Evolutionary conservation across 2,888 invertebrate genomes (phyloP).

Genomic region (Synanthedon vespiformis): DNA sequence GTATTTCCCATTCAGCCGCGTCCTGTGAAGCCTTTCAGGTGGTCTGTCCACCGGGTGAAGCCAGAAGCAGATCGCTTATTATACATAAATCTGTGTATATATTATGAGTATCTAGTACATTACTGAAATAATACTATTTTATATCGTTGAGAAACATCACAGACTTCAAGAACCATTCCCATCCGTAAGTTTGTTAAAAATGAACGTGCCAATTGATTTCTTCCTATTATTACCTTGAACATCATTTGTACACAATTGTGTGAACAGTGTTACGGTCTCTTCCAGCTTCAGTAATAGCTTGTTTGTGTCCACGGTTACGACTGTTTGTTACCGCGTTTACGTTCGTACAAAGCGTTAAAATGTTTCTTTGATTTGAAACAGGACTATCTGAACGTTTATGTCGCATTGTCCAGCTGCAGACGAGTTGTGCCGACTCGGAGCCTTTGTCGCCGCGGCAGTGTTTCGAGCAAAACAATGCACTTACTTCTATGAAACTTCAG

Average conservation of each 20-base stretch:
- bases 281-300: slow-evolving; percentile 20
- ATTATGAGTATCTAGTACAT: too few species aligned
- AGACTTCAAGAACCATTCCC: too few species aligned
- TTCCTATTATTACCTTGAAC: not conserved
- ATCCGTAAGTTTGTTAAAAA: too few species aligned
- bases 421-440: slow-evolving; percentile 38
- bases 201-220: not conserved
- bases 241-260: slow-evolving; percentile 16
- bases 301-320: slow-evolving; percentile 37
- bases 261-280: slow-evolving; percentile 21
- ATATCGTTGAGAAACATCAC: too few species aligned
- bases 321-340: slow-evolving; percentile 43
- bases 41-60: too few species aligned
- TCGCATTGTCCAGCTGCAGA: slow-evolving; percentile 40
- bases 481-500: too few species aligned
- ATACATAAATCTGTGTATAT: too few species aligned
- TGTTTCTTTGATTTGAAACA: slow-evolving; percentile 35
- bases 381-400: slow-evolving; percentile 50
- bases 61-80: too few species aligned
- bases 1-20: too few species aligned
- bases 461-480: not conserved
- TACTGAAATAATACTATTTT: too few species aligned
- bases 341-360: slow-evolving; percentile 35
- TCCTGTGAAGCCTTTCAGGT: too few species aligned
- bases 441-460: slow-evolving; percentile 31